Evolutionary conservation across 2,888 invertebrate species (phyloP), one percentile per base, ranked within the genome.

Genomic region (Brenthis ino): DNA sequence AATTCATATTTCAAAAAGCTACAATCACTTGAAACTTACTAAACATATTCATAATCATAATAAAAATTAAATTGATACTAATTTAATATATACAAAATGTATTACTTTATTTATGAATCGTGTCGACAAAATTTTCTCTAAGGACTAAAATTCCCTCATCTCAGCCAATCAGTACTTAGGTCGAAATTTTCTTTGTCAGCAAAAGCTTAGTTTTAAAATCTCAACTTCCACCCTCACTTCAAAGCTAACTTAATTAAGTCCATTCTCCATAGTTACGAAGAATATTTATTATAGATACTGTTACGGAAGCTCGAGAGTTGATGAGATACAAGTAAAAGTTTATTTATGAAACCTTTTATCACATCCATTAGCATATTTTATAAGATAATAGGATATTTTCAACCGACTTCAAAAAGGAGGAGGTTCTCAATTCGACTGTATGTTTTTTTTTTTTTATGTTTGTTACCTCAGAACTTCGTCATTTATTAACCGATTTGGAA

Each of bases 211-310:
- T 66, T 71, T 61, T 61, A 72, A 68, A 68, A 70, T 64, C 69
- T 67, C 67, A 67, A 71, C 68, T 73, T 67, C 54, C 28, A 50
- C 58, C 56, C 60, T 51, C 57, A 72, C 71, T 72, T 72, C 57
- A 60, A 64, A 67, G 43, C 48, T 64, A 65, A 69, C 64, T 72
- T 66, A 69, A 73, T 74, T 73, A 74, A 75, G 72, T 72, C 73
- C 69, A 67, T 65, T 72, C 74, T 48, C 56, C 53, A 53, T 65
- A 76, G 76, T 77, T 75, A 58, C 67, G 69, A 71, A 75, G 75
- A 71, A 67, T 75, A 74, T 75, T 77, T 79, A 77, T 74, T 77
- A 75, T 72, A 72, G 73, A 71, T 73, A 75, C 69, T 74, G 73
- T 75, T 74, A 66, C 64, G 48, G 50, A 51, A 48, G 69, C 65